These are phyloP conservation scores for Acheta domesticus DNA, from an alignment of 2,888 invertebrate genomes.

Conservation along the genomic window DNA sequence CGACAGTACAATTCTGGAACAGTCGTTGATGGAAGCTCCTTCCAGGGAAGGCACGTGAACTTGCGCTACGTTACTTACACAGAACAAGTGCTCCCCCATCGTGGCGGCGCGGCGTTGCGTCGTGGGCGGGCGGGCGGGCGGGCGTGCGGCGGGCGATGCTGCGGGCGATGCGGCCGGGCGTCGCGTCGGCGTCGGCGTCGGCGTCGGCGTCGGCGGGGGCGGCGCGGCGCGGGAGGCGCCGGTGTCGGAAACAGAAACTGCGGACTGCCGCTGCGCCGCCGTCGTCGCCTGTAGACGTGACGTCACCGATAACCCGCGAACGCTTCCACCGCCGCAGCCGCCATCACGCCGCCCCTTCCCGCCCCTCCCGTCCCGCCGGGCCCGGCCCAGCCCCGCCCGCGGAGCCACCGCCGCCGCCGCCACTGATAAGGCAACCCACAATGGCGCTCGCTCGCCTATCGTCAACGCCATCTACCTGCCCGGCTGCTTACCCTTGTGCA, in stretches of 20 bases:
- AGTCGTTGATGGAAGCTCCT: too few relatives aligned
- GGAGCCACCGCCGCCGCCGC: neutral
- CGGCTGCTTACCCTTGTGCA: neutral
- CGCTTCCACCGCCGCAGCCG: neutral
- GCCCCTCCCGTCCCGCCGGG: neutral
- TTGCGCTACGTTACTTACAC: neutral
- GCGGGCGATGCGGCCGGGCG: too few relatives aligned
- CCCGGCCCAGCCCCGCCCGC: neutral
- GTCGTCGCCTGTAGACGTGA: neutral
- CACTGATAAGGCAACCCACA: neutral
- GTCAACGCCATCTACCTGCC: neutral
- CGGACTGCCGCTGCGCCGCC: too few relatives aligned
- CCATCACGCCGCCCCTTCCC: neutral
- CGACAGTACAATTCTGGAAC: too few relatives aligned
- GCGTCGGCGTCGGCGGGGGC: too few relatives aligned
- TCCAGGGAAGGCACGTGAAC: too few relatives aligned
- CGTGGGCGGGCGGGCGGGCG: too few relatives aligned
- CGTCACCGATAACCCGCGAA: slow-evolving; percentile 18
- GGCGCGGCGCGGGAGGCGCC: too few relatives aligned
- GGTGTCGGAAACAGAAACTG: too few relatives aligned
- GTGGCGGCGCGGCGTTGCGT: neutral
- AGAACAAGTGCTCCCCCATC: neutral
- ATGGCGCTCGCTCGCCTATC: neutral
- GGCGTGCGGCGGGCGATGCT: too few relatives aligned
- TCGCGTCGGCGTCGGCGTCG: too few relatives aligned